Base-by-base conservation (phyloP, 1,140 invertebrate species). In the Pristionchus pacificus region DNA sequence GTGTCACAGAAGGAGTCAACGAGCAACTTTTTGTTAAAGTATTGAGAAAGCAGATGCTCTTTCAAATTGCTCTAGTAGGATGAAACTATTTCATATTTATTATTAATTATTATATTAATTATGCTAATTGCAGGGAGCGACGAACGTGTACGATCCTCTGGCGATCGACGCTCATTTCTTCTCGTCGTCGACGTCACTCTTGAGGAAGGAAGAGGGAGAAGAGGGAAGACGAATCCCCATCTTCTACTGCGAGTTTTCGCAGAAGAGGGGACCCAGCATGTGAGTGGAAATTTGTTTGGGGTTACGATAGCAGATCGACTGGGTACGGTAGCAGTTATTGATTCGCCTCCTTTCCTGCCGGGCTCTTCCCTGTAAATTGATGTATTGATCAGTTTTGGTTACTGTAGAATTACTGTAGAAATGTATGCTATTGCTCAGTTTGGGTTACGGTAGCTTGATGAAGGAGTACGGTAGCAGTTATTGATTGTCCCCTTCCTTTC, bases 211-310 rank as follows among this genome's bases (percentile, higher is more conserved):
- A n/a, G n/a, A n/a, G n/a, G n/a, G n/a, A n/a, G n/a, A n/a, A n/a
- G n/a, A n/a, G n/a, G n/a, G n/a, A 27, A 60, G 27, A 13, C 29
- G 57, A 60, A 90, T 97, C 61, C 84, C 97, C 27, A 90, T 98
- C 28, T 98, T 98, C 83, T 95, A 98, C 83, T 98, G 95, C 85
- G 95, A 98, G 85, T 98, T 97, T 86, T 97, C 93, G 0, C 91
- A 92, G 65, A 91, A 97, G 85, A 87, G 95, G 60, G 95, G 91
- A 31, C 95, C 95, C 1, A 91, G 89, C 77, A 85, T 97, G 89
- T 92, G 87, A 84, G 84, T 82, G 87, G 31, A 72, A 55, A 58
- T 55, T 29, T 0, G 25, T 65, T 61, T 29, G 24, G 58, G 15
- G 19, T 32, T 13, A 15, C 57, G 31, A 57, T 19, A 19, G 55